Evolutionary conservation across 2,888 invertebrate genomes (phyloP), one percentile per base, ranked within the genome.

Genomic region (Isoperla grammatica): DNA sequence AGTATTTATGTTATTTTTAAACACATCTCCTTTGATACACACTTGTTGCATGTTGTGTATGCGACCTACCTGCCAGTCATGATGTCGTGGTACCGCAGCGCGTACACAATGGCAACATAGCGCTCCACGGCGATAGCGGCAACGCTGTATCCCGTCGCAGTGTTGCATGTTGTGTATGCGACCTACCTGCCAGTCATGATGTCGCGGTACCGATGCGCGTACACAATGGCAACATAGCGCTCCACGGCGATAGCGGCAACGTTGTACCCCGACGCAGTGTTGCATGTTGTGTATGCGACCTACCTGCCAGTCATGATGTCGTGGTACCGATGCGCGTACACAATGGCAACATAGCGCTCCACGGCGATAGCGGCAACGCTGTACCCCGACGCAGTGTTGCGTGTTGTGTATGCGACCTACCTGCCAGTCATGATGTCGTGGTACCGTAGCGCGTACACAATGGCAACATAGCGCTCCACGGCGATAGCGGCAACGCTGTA

Each of bases 71-170:
- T 56, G 15, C 39, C 49, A 40, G 42, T 61, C 60, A 63, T 60
- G 50, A 63, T 42, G n/a, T 57, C 50, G n/a, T 60, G 39, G 50
- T 63, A 63, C 19, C 63, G 57, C 40, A 63, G 49, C 6, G 60
- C 57, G 49, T 63, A 56, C 17, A 63, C 58, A 23, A 63, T 58
- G 12, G 63, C 63, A 20, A 61, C 43, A 53, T 63, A 63, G 2
- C 63, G 48, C 37, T 63, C 63, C 8, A 61, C 39, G n/a, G 63
- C 61, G 29, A 63, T 59, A 17, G 46, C 55, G 19, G 55, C 48
- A 17, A 62, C 29, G 45, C 60, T 60, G 55, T 55, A 57, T 13
- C 56, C 56, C 6, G 62, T 60, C 5, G 56, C 57, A 6, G 50
- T n/a, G n/a, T n/a, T n/a, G n/a, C n/a, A n/a, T n/a, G n/a, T n/a